A percentile compares a stretch with the other conserved stretches of the same genome.
Conservation (phyloP, 2,113 vertebrate species). For the Cryptomyrus ogoouensis region DNA sequence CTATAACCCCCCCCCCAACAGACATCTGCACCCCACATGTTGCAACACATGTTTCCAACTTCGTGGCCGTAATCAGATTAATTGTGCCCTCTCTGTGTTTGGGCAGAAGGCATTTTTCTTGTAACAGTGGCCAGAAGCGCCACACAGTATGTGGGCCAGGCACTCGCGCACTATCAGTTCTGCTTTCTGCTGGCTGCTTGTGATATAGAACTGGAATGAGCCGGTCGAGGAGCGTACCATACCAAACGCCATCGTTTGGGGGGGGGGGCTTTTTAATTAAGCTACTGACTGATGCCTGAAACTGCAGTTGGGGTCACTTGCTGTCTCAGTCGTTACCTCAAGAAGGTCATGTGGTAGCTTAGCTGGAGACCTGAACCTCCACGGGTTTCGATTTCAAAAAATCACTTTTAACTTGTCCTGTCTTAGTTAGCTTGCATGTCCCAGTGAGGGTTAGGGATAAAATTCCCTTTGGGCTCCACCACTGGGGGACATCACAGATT, state of each 20-base stretch:
- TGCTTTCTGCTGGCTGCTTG: neutral
- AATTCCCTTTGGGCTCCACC: neutral
- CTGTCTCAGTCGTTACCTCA: neutral
- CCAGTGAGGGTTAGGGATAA: neutral
- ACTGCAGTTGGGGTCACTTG: neutral
- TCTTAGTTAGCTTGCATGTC: too few relatives aligned
- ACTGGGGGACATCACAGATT: neutral
- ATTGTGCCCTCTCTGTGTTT: conserved; percentile 52
- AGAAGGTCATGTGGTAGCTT: neutral
- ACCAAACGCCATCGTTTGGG: neutral
- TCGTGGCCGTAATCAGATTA: conserved; percentile 72
- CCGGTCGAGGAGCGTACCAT: neutral
- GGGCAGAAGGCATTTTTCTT: conserved; percentile 12
- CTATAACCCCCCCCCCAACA: conserved; percentile 21
- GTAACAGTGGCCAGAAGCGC: conserved; percentile 9
- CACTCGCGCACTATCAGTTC: neutral
- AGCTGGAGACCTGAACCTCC: neutral
- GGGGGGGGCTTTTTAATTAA: neutral
- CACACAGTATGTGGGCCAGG: neutral
- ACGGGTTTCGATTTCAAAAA: neutral
- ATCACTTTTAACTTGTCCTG: neutral
- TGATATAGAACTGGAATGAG: neutral
- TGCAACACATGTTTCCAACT: conserved; percentile 62
- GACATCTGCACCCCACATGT: conserved; percentile 75
- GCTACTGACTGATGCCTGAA: neutral